A percentile compares a stretch with the other conserved stretches of the same genome.
These are phyloP conservation scores for Sarcophaga peregrina DNA, from an alignment of 1,140 invertebrate species.

Conservation along the genomic window DNA sequence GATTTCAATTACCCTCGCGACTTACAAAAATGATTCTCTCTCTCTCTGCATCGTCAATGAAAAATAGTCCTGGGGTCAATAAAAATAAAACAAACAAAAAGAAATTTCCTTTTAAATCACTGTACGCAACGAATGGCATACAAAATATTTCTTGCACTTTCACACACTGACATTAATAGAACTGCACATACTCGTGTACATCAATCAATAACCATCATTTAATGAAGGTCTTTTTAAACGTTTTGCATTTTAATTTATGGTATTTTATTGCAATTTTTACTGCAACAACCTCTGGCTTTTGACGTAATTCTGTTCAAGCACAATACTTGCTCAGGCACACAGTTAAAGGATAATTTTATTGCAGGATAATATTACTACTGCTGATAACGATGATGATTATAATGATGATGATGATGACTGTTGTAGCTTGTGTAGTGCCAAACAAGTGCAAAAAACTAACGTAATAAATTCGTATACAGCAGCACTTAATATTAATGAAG, in stretches of 20 bases:
- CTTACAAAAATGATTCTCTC: too few relatives aligned
- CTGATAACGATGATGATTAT: neutral
- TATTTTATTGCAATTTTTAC: neutral
- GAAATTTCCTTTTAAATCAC: neutral
- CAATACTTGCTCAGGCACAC: neutral
- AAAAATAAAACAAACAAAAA: neutral
- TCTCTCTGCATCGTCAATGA: too few relatives aligned
- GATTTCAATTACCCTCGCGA: too few relatives aligned
- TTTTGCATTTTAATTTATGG: conserved; percentile 1
- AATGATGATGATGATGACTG: too few relatives aligned
- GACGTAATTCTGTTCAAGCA: neutral
- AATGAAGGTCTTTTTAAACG: neutral
- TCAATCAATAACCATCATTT: neutral
- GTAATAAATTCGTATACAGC: too few relatives aligned
- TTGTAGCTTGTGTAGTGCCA: too few relatives aligned
- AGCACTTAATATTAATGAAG: conserved; percentile 3
- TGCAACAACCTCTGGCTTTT: neutral
- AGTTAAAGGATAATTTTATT: conserved; percentile 16
- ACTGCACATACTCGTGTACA: neutral
- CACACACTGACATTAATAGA: neutral
- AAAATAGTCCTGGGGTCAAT: too few relatives aligned
- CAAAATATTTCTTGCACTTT: neutral
- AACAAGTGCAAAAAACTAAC: too few relatives aligned
- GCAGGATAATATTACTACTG: neutral
- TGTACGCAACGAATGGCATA: neutral